These are phyloP conservation scores for Asteroscopus sphinx DNA, from an alignment of 2,888 invertebrate species.

Conservation along the genomic window DNA sequence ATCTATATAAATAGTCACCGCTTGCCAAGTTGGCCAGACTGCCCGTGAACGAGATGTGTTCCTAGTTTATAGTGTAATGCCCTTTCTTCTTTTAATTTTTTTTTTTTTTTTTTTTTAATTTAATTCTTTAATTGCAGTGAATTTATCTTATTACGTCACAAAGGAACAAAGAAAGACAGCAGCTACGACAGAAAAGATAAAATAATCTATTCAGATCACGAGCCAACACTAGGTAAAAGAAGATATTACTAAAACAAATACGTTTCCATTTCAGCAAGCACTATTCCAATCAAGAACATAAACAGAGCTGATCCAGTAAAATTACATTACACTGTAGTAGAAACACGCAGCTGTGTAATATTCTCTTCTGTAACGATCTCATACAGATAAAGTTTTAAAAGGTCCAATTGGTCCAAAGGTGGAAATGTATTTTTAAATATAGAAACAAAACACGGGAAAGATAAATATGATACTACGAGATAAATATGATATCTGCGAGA, in stretches of 20 bases:
- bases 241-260: conserved; percentile 7
- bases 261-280: conserved; percentile 20
- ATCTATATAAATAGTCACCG: conserved; percentile 79
- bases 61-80: conserved; percentile 40
- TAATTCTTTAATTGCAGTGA: conserved; percentile 8
- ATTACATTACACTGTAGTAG: not conserved
- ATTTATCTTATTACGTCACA: conserved; percentile 9
- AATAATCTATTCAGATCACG: conserved; percentile 29
- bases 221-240: conserved; percentile 3
- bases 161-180: conserved; percentile 5
- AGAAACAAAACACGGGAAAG: not conserved
- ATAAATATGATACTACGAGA: not conserved
- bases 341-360: too few relatives aligned
- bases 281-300: conserved; percentile 21
- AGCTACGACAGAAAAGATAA: conserved; percentile 7
- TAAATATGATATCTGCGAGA: too few relatives aligned
- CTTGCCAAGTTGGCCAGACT: conserved; percentile 85
- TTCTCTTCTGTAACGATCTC: too few relatives aligned
- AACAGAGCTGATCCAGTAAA: not conserved
- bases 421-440: too few relatives aligned
- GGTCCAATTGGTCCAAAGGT: too few relatives aligned
- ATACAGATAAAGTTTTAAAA: too few relatives aligned
- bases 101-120: too few relatives aligned
- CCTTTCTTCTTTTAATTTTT: conserved; percentile 18
- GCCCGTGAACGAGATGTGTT: conserved; percentile 72